phyloP scores from a whole-genome alignment of 2,797 vertebrate genomes.

The Botia almorhae region DNA sequence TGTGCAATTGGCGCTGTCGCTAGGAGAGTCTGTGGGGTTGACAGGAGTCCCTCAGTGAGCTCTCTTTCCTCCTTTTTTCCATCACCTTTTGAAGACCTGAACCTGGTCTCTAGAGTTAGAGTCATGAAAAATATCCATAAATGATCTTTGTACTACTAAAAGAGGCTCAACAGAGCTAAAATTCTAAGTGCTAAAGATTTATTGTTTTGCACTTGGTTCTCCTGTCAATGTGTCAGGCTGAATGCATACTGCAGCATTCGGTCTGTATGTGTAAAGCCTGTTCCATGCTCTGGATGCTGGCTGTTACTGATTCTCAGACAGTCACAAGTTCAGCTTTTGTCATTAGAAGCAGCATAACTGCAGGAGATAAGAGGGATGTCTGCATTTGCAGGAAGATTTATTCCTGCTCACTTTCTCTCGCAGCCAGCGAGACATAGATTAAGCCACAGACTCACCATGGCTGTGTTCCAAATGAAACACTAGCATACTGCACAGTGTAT shows the following conservation, averaged over 20 bases:
- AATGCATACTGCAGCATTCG: conserved; percentile 26
- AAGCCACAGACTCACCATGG: conserved; percentile 7
- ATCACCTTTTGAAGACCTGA: conserved; percentile 57
- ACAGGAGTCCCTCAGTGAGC: conserved; percentile 39
- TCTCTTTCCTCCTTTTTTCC: conserved; percentile 47
- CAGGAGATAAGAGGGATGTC: conserved; percentile 37
- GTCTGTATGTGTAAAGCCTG: conserved; percentile 9
- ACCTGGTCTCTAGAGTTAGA: conserved; percentile 40
- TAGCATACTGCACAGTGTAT: background rate
- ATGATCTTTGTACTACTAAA: conserved; percentile 33
- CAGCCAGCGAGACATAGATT: conserved; percentile 14
- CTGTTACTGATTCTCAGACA: conserved; percentile 36
- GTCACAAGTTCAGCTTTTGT: conserved; percentile 47
- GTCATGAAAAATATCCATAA: conserved; percentile 62
- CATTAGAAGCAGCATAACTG: conserved; percentile 28
- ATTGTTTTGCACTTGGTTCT: conserved; percentile 47
- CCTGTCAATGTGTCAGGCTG: conserved; percentile 11
- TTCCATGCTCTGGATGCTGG: conserved; percentile 13
- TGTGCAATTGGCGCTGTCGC: conserved; percentile 45
- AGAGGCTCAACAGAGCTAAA: conserved; percentile 49
- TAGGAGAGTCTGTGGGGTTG: conserved; percentile 55
- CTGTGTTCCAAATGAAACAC: background rate
- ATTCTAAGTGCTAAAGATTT: conserved; percentile 56
- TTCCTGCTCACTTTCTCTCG: conserved; percentile 8
- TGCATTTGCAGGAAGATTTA: conserved; percentile 27